Base-by-base conservation (phyloP, 2,888 invertebrate genomes). In the Erpobdella octoculata region DNA sequence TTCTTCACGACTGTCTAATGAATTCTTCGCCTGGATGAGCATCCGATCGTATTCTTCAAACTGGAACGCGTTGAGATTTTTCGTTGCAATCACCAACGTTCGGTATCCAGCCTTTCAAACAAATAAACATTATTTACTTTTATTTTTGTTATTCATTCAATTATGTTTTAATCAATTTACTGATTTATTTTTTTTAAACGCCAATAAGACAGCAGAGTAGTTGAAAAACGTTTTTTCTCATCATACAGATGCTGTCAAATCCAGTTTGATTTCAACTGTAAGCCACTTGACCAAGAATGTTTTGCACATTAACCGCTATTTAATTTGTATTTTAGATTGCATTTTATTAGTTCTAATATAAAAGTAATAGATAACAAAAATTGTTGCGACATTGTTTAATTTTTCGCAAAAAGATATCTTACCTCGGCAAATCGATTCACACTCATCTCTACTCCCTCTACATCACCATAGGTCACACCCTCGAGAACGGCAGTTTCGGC, bases 401-500 rank as follows among this genome's bases (percentile, higher is more conserved):
- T 25, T 66, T 35, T 41, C 38, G 12, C 15, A n/a, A 31, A 46
- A 21, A 21, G 18, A 12, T 31, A n/a, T 15, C 81, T 77, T 78
- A 87, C 87, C 85, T 83, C 79, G 3, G 87, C 87, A 80, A 86
- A 88, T 53, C 86, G 86, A 59, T 83, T 81, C 0, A 87, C 84
- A 73, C 86, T 85, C 6, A 78, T 76, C 31, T 83, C 78, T 0
- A 85, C 83, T 36, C 72, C 74, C 0, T 76, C 75, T 4, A 79
- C 74, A 2, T 83, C 83, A 6, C 86, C 86, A 8, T n/a, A 15
- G 62, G 28, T 35, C 15, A 85, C 82, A n/a, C 89, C 81, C 0
- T 90, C 89, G 73, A 91, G 86, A 1, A 92, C 86, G 46, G 89
- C 86, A 70, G 89, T 88, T 79, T 92, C 92, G 2, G 92, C 92